Conservation (phyloP, 1,140 invertebrate species). For the Myzus persicae region DNA sequence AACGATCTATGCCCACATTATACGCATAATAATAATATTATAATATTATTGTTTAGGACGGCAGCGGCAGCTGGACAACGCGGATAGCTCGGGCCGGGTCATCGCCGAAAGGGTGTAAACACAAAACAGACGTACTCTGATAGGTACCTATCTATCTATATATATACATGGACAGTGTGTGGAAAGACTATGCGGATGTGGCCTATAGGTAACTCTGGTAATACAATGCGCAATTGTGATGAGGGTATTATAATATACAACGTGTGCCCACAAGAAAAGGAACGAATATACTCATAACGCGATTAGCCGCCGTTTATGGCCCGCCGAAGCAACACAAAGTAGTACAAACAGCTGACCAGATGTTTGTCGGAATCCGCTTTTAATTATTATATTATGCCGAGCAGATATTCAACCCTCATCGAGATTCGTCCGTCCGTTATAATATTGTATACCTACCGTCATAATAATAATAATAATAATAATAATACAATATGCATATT, state of each 20-base stretch:
- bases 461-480: background rate
- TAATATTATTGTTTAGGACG: background rate
- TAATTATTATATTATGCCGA: slow-evolving; percentile 1
- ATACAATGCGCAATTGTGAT: background rate
- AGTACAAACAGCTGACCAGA: slow-evolving; percentile 6
- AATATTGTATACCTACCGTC: background rate
- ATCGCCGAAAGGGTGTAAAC: slow-evolving; percentile 10
- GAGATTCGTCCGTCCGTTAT: background rate
- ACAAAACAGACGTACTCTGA: background rate
- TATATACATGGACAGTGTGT: background rate
- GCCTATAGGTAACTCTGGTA: background rate
- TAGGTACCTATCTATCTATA: background rate
- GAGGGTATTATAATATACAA: background rate
- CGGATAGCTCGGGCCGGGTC: background rate
- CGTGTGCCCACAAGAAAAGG: background rate
- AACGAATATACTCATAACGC: background rate
- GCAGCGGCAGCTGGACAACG: background rate
- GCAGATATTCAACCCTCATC: background rate
- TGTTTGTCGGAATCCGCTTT: slow-evolving; percentile 30
- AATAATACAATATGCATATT: background rate
- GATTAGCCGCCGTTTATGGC: background rate
- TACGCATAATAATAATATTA: background rate
- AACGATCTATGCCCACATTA: background rate
- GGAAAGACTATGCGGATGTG: background rate
- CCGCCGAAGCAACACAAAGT: background rate